Evolutionary conservation across 2,888 invertebrate species (phyloP).

Genomic region (Synanthedon andrenaeformis): DNA sequence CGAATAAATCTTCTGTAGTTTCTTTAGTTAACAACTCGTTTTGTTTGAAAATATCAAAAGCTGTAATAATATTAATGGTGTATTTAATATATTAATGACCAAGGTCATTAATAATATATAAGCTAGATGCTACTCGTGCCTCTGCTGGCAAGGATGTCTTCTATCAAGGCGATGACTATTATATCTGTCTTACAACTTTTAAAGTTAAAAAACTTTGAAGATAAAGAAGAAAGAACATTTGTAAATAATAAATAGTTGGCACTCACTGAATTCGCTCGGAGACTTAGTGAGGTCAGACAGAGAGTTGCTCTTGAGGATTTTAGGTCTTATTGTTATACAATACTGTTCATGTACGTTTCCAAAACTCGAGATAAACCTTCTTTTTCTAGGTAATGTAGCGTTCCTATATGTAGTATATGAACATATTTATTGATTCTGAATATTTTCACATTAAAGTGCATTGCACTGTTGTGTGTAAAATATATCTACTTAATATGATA

Average conservation of each 20-base stretch:
- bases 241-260: background rate
- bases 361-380: slow-evolving; percentile 23
- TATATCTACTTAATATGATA: background rate
- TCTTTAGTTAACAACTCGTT: slow-evolving; percentile 17
- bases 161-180: too few species aligned
- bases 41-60: slow-evolving; percentile 35
- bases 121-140: too few species aligned
- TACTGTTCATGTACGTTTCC: slow-evolving; percentile 44
- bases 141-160: too few species aligned
- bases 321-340: slow-evolving; percentile 55
- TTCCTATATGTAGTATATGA: slow-evolving; percentile 1
- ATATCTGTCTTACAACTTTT: too few species aligned
- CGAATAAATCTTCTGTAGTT: slow-evolving; percentile 12
- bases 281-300: slow-evolving; percentile 43
- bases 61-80: slow-evolving; percentile 19
- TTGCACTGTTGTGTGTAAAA: background rate
- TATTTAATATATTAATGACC: too few species aligned
- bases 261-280: slow-evolving; percentile 52
- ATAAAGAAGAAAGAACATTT: too few species aligned
- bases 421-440: background rate
- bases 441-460: background rate
- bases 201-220: too few species aligned
- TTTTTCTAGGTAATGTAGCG: slow-evolving; percentile 22
- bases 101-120: too few species aligned
- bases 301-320: slow-evolving; percentile 43